These are phyloP conservation scores for Taenaris catops DNA, from an alignment of 2,888 invertebrate species.

Conservation along the genomic window DNA sequence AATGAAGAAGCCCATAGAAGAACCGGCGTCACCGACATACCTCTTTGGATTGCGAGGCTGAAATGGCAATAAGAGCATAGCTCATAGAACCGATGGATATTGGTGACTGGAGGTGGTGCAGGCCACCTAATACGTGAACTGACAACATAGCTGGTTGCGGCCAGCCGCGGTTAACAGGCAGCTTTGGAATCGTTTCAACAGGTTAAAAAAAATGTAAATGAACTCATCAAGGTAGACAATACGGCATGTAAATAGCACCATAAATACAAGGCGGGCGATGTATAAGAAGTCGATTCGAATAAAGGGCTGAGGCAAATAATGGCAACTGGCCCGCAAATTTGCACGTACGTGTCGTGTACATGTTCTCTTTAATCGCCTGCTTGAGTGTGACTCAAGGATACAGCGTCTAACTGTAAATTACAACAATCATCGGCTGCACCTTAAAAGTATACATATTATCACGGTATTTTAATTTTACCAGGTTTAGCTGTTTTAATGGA, in stretches of 20 bases:
- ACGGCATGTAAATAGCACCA: conserved; percentile 16
- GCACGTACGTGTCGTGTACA: conserved; percentile 41
- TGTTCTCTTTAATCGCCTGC: conserved; percentile 42
- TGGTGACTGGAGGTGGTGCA: too few species aligned
- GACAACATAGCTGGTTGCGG: too few species aligned
- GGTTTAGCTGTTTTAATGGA: too few species aligned
- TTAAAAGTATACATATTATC: conserved; percentile 14
- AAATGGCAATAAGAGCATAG: too few species aligned
- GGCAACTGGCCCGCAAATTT: conserved; percentile 45
- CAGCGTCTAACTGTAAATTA: conserved; percentile 43
- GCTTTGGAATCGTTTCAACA: too few species aligned
- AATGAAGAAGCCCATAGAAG: too few species aligned
- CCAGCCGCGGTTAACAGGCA: too few species aligned
- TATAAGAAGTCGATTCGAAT: conserved; percentile 27
- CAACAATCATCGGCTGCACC: conserved; percentile 34
- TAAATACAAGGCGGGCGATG: conserved; percentile 11
- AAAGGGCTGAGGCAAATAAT: conserved; percentile 55
- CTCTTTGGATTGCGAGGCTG: too few species aligned
- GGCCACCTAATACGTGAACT: too few species aligned
- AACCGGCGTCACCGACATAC: too few species aligned
- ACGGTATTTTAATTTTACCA: too few species aligned
- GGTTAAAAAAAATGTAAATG: conserved; percentile 7
- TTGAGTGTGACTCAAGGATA: conserved; percentile 41
- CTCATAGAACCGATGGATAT: too few species aligned
- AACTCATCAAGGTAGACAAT: conserved; percentile 10